These are phyloP conservation scores for Coryphaenoides rupestris DNA, from an alignment of 2,113 vertebrate genomes.

Conservation along the genomic window DNA sequence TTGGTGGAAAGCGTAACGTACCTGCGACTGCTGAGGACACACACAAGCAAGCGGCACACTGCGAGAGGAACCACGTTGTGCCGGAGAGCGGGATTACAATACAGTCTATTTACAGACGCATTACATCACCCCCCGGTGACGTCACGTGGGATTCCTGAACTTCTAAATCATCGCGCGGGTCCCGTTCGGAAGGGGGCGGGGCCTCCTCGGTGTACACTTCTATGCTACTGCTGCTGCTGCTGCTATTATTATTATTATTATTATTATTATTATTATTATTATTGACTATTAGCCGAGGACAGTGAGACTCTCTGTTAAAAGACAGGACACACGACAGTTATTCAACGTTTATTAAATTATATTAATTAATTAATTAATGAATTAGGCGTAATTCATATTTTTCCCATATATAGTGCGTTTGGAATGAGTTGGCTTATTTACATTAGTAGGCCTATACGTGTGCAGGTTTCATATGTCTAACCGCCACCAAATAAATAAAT, in stretches of 20 bases:
- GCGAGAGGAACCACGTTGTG: conserved; percentile 95
- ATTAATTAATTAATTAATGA: too few relatives aligned
- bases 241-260: too few relatives aligned
- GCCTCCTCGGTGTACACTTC: too few relatives aligned
- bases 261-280: too few relatives aligned
- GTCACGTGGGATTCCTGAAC: conserved; percentile 99
- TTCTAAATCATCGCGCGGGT: conserved; percentile 99
- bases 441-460: too few relatives aligned
- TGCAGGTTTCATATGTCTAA: neutral
- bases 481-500: neutral
- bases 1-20: conserved; percentile 49
- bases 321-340: too few relatives aligned
- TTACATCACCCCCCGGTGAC: conserved; percentile 98
- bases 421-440: too few relatives aligned
- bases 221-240: too few relatives aligned
- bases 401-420: too few relatives aligned
- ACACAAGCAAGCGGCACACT: conserved; percentile 82
- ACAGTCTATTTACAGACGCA: conserved; percentile 99
- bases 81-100: conserved; percentile 97
- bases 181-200: conserved; percentile 68
- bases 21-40: conserved; percentile 77
- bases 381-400: too few relatives aligned
- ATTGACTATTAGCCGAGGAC: too few relatives aligned
- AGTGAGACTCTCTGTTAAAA: neutral
- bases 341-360: too few relatives aligned